Evolutionary conservation across 92 coral and sea anemone genomes (phyloP), one percentile per base, ranked within the genome.

Genomic region (Bergia puertoricense): DNA sequence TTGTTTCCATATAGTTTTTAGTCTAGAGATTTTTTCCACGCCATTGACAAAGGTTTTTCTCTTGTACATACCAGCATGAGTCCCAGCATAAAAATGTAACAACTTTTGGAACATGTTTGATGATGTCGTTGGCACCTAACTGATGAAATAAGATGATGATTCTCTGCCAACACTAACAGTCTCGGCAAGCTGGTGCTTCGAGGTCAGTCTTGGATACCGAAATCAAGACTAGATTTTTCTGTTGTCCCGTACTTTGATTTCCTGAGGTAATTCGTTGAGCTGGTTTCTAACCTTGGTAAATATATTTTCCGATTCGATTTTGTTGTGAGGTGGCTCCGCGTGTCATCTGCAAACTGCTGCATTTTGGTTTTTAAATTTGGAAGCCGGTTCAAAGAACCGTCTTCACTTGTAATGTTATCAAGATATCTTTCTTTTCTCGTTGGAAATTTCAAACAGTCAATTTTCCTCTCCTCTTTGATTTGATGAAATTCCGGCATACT

Each of bases 301-400:
- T 84, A 84, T 84, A 84, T 84, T 45, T 84, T 84, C 36, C 68
- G 87, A 84, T 84, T 84, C 44, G 87, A 84, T 71, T 84, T 84
- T 84, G 87, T 84, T 72, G 87, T 71, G 14, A 83, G 78, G 37
- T 65, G 75, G 56, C 16, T 81, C 45, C 15, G 20, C 11, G 86
- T 44, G 40, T 83, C 78, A 6, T 40, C 38, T 42, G 78, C 8
- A 71, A 83, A 46, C 65, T 37, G 79, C 4, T 84, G 87, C 14
- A 44, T 30, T 44, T 48, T 84, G 20, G 66, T 48, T 16, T 71
- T 69, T 56, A 69, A 36, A 13, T 50, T 84, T 48, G 79, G 67
- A 46, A 71, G 30, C 30, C 30, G 56, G 36, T 84, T 68, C 13
- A 84, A 84, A 71, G 87, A 30, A 69, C 45, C 16, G 40, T 8